Base-by-base conservation (phyloP, 1,140 invertebrate species). In the Drosophila biarmipes region DNA sequence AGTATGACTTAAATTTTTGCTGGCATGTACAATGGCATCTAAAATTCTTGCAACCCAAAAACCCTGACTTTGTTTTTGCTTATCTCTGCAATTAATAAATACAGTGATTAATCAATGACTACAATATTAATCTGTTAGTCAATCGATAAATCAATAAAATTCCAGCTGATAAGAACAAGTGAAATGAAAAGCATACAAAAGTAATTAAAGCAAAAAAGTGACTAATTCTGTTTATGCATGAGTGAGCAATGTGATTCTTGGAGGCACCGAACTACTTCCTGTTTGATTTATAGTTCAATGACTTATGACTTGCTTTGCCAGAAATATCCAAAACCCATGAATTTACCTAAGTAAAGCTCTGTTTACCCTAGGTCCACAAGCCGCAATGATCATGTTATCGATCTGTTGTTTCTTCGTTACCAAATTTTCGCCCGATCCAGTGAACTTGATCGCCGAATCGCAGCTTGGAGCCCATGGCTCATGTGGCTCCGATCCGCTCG, bases 381-480 rank as follows among this genome's bases (percentile, higher is more conserved):
- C 48, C 29, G 38, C 19, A 34, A 31, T 55, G 64, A 69, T 56
- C 42, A 45, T 45, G 38, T 37, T 64, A 64, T 64, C 43, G 62
- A 66, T 62, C 62, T 61, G 21, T 17, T 46, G 38, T 51, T 45
- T 52, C 15, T 67, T 55, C 24, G 63, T 48, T 38, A 55, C 40
- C 66, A 56, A 69, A 69, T 69, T 69, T 69, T 68, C 66, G 55
- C 66, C 24, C 42, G 27, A 69, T 69, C 42, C 42, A 69, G 40
- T 69, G 66, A 69, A 69, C 66, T 69, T 68, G 66, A 69, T 69
- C 66, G 54, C 61, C 48, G 37, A 21, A 68, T 67, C 64, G 64
- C 66, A 29, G 66, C 48, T 7, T 43, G 46, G 19, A 49, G 48
- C 66, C 66, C 66, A 24, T 24, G 68, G 63, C 64, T 52, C 62